Conservation (phyloP, 2,888 invertebrate species). For the Spodoptera littoralis region DNA sequence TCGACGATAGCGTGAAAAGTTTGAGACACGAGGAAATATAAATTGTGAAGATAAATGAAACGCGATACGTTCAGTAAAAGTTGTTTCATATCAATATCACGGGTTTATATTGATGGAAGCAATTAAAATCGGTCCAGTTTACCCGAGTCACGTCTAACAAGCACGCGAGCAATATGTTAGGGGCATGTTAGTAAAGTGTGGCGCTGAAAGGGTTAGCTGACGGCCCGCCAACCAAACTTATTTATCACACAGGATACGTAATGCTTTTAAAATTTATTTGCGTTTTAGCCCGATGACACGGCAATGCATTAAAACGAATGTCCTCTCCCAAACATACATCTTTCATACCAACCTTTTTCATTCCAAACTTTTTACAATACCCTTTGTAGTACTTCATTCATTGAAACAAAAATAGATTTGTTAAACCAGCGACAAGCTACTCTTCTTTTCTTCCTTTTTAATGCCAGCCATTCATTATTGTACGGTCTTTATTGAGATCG, state of each 20-base stretch:
- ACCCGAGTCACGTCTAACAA: slow-evolving; percentile 40
- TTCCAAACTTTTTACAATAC: slow-evolving; percentile 52
- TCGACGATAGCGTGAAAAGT: slow-evolving; percentile 37
- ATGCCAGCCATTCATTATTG: slow-evolving; percentile 61
- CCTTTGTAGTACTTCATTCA: slow-evolving; percentile 64
- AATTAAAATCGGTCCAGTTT: slow-evolving; percentile 55
- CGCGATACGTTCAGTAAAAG: slow-evolving; percentile 47
- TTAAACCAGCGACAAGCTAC: slow-evolving; percentile 48
- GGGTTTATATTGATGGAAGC: slow-evolving; percentile 48
- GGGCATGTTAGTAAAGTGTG: slow-evolving; percentile 38
- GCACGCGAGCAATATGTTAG: slow-evolving; percentile 33
- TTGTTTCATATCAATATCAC: slow-evolving; percentile 53
- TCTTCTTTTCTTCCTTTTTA: slow-evolving; percentile 54
- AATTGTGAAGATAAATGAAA: slow-evolving; percentile 52
- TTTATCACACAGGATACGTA: slow-evolving; percentile 78
- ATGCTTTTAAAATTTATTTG: slow-evolving; percentile 85
- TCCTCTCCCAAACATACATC: slow-evolving; percentile 71
- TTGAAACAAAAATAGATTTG: slow-evolving; percentile 69
- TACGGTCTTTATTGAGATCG: slow-evolving; percentile 67
- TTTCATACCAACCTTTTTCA: slow-evolving; percentile 58
- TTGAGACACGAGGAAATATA: slow-evolving; percentile 45
- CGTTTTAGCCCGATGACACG: slow-evolving; percentile 78
- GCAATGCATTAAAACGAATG: slow-evolving; percentile 70
- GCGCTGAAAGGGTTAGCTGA: slow-evolving; percentile 76
- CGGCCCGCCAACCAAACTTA: slow-evolving; percentile 72